Conservation (phyloP, 2,113 vertebrate genomes). For the Trematocara marginatum region DNA sequence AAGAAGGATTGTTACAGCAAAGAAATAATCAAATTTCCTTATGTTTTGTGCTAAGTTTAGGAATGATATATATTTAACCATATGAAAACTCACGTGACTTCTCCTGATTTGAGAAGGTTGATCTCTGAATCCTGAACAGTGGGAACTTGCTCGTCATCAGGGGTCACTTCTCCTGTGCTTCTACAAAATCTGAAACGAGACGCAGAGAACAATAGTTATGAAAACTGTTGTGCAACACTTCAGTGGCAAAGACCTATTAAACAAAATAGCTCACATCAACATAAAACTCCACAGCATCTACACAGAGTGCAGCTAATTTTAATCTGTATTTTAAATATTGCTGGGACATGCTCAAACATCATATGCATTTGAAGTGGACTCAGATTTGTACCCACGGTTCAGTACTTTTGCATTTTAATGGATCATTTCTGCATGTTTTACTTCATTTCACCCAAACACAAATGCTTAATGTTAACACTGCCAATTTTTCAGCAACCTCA, state of each 20-base stretch:
- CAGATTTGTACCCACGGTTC: not conserved
- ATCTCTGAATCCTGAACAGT: conserved; percentile 87
- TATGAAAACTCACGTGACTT: conserved; percentile 81
- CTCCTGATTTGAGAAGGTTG: conserved; percentile 86
- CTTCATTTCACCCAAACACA: not conserved
- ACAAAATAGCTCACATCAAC: not conserved
- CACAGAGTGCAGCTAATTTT: not conserved
- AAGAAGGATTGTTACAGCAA: not conserved
- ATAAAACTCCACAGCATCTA: not conserved
- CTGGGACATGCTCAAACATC: not conserved
- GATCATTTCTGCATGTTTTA: not conserved
- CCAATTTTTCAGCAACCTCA: not conserved
- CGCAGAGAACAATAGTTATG: not conserved
- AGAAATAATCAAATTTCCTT: not conserved
- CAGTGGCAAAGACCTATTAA: not conserved
- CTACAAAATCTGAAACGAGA: conserved; percentile 30
- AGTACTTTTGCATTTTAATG: not conserved
- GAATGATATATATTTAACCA: not conserved
- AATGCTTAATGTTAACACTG: not conserved
- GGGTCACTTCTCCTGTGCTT: conserved; percentile 62
- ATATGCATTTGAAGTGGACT: not conserved
- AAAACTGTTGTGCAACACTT: not conserved
- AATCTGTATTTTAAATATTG: not conserved
- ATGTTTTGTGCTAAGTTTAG: not conserved
- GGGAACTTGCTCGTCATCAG: conserved; percentile 75